Conservation (phyloP, 2,113 vertebrate genomes). For the Cochlearius cochlearius region DNA sequence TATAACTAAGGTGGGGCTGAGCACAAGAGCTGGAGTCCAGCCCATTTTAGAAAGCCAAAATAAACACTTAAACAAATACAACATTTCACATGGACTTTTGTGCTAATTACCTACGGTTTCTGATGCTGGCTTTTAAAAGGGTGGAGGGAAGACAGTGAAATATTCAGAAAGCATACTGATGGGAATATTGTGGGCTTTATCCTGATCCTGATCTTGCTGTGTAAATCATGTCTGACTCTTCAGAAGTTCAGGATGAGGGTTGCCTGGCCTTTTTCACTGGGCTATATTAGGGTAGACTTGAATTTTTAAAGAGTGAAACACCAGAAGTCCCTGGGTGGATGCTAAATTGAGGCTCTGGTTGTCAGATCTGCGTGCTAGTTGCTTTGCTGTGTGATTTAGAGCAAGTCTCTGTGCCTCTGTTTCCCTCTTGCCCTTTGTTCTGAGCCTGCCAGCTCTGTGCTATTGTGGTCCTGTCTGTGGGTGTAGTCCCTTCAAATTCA, state of each 20-base stretch:
- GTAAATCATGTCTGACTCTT: background rate
- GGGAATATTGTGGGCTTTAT: background rate
- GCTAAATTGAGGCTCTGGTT: background rate
- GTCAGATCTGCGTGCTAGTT: background rate
- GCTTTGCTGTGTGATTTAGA: background rate
- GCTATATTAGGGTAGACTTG: background rate
- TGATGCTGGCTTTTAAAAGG: conserved; percentile 38
- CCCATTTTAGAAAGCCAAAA: conserved; percentile 69
- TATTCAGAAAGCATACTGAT: background rate
- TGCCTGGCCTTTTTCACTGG: background rate
- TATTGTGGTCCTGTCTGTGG: background rate
- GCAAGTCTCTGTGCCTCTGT: background rate
- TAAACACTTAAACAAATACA: conserved; percentile 65
- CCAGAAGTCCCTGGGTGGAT: background rate
- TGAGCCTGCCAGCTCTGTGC: background rate
- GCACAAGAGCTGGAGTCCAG: conserved; percentile 65
- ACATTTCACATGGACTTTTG: conserved; percentile 48
- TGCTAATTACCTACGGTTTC: conserved; percentile 49
- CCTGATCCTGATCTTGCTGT: background rate
- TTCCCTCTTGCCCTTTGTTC: background rate
- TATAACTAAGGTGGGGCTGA: conserved; percentile 74
- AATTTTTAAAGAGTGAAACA: background rate
- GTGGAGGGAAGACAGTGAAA: background rate
- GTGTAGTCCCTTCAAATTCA: background rate
- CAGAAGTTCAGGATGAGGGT: background rate